Conservation (phyloP, 2,888 invertebrate genomes). For the Megastigmus dorsalis region DNA sequence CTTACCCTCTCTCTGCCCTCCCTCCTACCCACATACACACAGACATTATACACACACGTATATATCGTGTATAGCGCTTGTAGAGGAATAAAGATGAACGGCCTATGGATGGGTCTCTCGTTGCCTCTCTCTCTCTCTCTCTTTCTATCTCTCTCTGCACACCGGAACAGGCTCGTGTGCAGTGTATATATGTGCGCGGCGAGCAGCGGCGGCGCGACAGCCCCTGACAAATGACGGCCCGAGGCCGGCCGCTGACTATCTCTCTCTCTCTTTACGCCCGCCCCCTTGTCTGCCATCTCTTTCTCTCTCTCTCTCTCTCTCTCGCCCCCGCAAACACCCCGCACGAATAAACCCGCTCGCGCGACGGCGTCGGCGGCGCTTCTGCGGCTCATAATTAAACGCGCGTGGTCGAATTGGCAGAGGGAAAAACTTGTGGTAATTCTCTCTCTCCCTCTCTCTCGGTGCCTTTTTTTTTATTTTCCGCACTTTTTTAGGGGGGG, state of each 20-base stretch:
- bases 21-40: conserved; percentile 46
- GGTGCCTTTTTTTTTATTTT: neutral
- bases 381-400: conserved; percentile 50
- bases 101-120: conserved; percentile 72
- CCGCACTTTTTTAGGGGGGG: conserved; percentile 10
- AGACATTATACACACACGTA: too few species aligned
- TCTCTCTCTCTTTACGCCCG: conserved; percentile 61
- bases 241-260: conserved; percentile 67
- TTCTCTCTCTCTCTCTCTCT: conserved; percentile 23
- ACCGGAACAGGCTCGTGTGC: conserved; percentile 66
- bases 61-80: too few species aligned
- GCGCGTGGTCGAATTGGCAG: conserved; percentile 19
- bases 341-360: conserved; percentile 43
- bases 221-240: conserved; percentile 74
- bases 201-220: conserved; percentile 74
- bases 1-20: conserved; percentile 16
- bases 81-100: conserved; percentile 74
- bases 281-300: conserved; percentile 56
- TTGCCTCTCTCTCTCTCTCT: conserved; percentile 74
- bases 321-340: conserved; percentile 53
- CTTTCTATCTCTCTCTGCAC: conserved; percentile 70
- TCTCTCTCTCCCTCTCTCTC: neutral
- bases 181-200: too few species aligned
- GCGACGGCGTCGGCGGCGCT: conserved; percentile 48
- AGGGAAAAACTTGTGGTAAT: conserved; percentile 36